Evolutionary conservation across 2,888 invertebrate genomes (phyloP).

Genomic region (Harpagoxenus sublaevis): DNA sequence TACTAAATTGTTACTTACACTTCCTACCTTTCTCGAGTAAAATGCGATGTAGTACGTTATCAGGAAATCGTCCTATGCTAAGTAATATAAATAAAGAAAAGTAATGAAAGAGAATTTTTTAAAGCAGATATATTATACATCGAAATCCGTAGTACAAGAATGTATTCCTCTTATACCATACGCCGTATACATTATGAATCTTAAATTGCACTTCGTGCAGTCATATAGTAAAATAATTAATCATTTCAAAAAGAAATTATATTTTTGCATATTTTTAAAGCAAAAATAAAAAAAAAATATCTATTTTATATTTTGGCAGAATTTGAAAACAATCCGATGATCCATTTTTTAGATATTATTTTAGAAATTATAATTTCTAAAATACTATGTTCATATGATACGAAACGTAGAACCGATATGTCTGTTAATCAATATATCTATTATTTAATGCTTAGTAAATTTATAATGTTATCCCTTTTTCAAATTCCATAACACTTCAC

Average conservation of each 20-base stretch:
- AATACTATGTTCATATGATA: no score
- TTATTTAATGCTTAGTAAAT: neutral
- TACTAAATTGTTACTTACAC: neutral
- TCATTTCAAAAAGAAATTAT: neutral
- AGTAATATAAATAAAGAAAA: no score
- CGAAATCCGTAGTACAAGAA: no score
- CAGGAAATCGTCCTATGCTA: no score
- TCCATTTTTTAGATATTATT: neutral
- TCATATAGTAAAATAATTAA: neutral
- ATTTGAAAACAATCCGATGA: neutral
- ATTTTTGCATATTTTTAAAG: neutral
- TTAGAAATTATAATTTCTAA: neutral
- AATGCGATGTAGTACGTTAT: neutral
- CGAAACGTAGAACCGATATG: no score
- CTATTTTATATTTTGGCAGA: neutral
- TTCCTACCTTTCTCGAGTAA: neutral
- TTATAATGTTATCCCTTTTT: neutral
- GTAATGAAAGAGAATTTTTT: no score
- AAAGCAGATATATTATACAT: no score
- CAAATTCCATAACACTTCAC: neutral
- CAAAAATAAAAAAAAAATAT: neutral
- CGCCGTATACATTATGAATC: no score
- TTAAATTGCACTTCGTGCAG: neutral
- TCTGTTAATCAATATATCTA: neutral
- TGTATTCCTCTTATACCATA: no score